Base-by-base conservation (phyloP, 2,113 vertebrate genomes). In the Ochotona princeps region DNA sequence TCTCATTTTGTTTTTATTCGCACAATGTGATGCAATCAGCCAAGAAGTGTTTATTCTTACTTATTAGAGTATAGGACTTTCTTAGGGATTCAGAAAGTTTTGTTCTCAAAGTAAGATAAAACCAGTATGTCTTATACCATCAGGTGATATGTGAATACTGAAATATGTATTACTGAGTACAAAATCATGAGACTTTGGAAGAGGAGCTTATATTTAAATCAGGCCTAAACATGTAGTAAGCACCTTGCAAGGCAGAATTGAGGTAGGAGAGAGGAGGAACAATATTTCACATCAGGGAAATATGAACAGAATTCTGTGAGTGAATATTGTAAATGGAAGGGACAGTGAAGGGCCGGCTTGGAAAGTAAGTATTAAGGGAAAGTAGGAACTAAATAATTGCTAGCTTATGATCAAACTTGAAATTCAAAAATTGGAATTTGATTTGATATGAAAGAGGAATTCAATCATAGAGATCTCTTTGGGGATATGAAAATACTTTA, bases 81-180 rank as follows among this genome's bases (percentile, higher is more conserved):
- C 38, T 21, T 80, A 28, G 28, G 23, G 44, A 65, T 30, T 82
- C 7, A 85, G 65, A 23, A 51, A 80, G 84, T 49, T 10, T 91
- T 74, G 8, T 90, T 74, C 32, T 94, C 35, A 65, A 93, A 47
- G 30, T 61, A 76, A 82, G 57, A 78, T 72, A 95, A 69, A 79
- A 75, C 23, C 80, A 67, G 85, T 61, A 63, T 57, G 66, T 66
- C 32, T 26, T 51, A 83, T 92, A 47, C 21, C 65, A 66, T 87
- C 60, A 70, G 11, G 38, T 85, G 49, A 51, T 73, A 65, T 61
- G 75, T 91, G 84, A 81, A 54, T 49, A 87, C 28, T 83, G 35
- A 89, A 17, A 6, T 87, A 28, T 35, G 11, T 67, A 67, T 86
- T 74, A 79, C 4, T 83, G 67, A 90, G 63, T 75, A 83, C 35